Conservation (phyloP, 2,113 vertebrate species). For the Perognathus longimembris region DNA sequence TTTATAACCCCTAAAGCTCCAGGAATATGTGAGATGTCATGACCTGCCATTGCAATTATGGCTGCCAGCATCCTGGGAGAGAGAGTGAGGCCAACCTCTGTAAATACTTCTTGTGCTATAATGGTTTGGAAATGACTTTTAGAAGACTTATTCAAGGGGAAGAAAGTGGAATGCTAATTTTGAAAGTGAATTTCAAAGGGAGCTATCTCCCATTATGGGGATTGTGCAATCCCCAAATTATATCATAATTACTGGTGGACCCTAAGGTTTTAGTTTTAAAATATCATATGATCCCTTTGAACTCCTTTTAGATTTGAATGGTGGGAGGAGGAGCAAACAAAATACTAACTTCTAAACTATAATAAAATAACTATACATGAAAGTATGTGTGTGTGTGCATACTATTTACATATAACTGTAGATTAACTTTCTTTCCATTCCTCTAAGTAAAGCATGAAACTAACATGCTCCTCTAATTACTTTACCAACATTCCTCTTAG, state of each 20-base stretch:
- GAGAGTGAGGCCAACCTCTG: slow-evolving; percentile 42
- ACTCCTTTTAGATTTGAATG: not conserved
- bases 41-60: slow-evolving; percentile 68
- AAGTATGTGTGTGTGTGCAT: no score
- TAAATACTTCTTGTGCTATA: slow-evolving; percentile 27
- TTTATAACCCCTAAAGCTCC: slow-evolving; percentile 66
- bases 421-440: not conserved
- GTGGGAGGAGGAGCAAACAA: not conserved
- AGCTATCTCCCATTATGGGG: not conserved
- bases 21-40: slow-evolving; percentile 66
- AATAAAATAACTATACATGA: not conserved
- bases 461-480: not conserved
- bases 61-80: slow-evolving; percentile 47
- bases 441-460: not conserved
- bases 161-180: slow-evolving; percentile 43
- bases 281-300: not conserved
- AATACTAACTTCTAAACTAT: not conserved
- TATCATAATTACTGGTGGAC: slow-evolving; percentile 39
- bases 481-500: not conserved
- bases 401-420: no score
- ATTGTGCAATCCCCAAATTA: not conserved
- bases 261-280: not conserved
- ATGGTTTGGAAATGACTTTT: slow-evolving; percentile 70
- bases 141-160: slow-evolving; percentile 34
- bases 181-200: not conserved